Evolutionary conservation across 2,888 invertebrate species (phyloP), one percentile per base, ranked within the genome.

Genomic region (Agrochola lota): DNA sequence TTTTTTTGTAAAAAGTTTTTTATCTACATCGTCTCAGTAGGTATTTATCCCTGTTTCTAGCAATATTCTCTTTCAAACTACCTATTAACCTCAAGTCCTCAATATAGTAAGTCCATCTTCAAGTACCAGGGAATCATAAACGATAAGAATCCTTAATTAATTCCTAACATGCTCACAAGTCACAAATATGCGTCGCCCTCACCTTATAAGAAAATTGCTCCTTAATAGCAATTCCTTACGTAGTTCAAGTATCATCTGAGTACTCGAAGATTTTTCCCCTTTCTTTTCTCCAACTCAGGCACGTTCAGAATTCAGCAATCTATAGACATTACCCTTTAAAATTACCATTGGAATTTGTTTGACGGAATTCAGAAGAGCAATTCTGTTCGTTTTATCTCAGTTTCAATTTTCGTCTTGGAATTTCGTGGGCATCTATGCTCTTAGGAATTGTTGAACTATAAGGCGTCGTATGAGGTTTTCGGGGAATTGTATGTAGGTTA

Each of bases 151-250:
- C 63, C 73, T 70, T 83, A 84, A 88, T 88, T 85, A 84, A 88
- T 83, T 69, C 81, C 23, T 43, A 63, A 70, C 67, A 75, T 63
- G 72, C 40, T 69, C 80, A 66, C 74, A 81, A 84, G 84, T 67
- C 78, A 66, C 71, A 84, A 85, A 87, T 83, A 88, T 79, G 74
- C 78, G 59, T n/a, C n/a, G 23, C 62, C n/a, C 66, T 40, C 49
- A 71, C 77, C 75, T 85, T 86, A 80, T 81, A 73, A 79, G 81
- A 80, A 81, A 80, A 88, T 86, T 72, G 78, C 83, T 85, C 72
- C 74, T 70, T 88, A 88, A 89, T 88, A 87, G 88, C 88, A 87
- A 89, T 89, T 89, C 87, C 82, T 88, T 35, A 72, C 88, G 84
- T 84, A 77, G 81, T 81, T 87, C 63, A 81, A 89, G 88, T 62